Evolutionary conservation across 2,113 vertebrate species (phyloP), one percentile per base, ranked within the genome.

Genomic region (Peromyscus leucopus): DNA sequence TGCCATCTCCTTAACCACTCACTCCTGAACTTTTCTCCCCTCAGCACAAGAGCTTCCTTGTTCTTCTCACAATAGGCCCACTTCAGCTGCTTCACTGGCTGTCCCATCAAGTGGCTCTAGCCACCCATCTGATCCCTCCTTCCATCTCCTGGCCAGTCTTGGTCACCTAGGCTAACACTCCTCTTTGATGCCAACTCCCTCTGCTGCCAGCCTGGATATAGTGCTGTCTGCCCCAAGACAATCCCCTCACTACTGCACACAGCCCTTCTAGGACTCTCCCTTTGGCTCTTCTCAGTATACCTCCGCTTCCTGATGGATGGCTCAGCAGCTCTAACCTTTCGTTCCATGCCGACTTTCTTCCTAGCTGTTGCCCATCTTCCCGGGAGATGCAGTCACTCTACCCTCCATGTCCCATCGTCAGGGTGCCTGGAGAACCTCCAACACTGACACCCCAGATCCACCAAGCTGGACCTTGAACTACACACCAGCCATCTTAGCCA

Each of bases 101-200:
- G 19, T 42, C 28, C n/a, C 39, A 63, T 21, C 1, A 7, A 22
- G 67, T 26, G 28, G n/a, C 8, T 75, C 89, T 74, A 67, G 48
- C 11, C 6, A 22, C 22, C 88, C 42, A 15, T 16, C 33, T 1
- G 67, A n/a, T 57, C 6, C 4, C 28, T 42, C 1, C 6, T 28
- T 46, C 61, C 69, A 65, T 7, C 19, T 75, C 86, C 15, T 11
- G 4, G 36, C 46, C 39, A 76, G 48, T 5, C 76, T 31, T 42
- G 15, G 2, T 28, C 31, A 21, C 67, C 1, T n/a, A 46, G 0
- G 0, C 55, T 19, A 31, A 24, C 22, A n/a, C 28, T 31, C 42
- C 24, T 9, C 3, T 12, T 7, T n/a, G 5, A 31, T 21, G 2
- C 26, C 36, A 36, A 31, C 31, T 71, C 61, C 46, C 15, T 9